Conservation (phyloP, 2,797 vertebrate genomes). For the Siniperca scherzeri region DNA sequence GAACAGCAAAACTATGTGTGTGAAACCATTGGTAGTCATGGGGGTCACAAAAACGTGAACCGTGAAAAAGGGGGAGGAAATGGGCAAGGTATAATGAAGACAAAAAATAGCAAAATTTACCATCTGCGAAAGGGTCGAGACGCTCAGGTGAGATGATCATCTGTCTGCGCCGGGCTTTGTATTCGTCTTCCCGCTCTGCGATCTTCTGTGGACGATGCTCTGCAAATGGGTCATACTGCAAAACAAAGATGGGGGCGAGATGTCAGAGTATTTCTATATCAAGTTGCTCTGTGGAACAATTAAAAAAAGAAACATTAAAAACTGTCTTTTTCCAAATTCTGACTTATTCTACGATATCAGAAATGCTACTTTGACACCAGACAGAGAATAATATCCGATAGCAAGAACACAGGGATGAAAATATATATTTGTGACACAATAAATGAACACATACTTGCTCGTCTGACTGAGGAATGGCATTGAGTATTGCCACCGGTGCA, state of each 20-base stretch:
- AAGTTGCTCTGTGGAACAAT: background rate
- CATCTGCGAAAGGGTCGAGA: constrained; percentile 99
- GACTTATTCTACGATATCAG: background rate
- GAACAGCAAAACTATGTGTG: constrained; percentile 71
- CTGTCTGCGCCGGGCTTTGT: constrained; percentile 96
- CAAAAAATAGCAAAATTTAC: constrained; percentile 88
- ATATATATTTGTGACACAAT: background rate
- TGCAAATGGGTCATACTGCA: constrained; percentile 97
- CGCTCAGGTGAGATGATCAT: constrained; percentile 99
- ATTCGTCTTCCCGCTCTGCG: constrained; percentile 97
- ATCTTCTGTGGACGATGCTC: constrained; percentile 98
- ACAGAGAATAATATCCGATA: background rate
- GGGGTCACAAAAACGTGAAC: constrained; percentile 62
- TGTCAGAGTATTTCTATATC: background rate
- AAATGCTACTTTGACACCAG: background rate
- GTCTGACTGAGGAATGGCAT: constrained; percentile 97
- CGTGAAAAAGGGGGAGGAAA: constrained; percentile 51
- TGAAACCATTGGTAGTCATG: constrained; percentile 64
- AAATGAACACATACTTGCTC: constrained; percentile 88
- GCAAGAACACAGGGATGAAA: background rate
- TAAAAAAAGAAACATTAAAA: background rate
- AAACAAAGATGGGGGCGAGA: background rate
- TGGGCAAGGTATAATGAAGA: constrained; percentile 57
- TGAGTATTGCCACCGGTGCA: constrained; percentile 96
- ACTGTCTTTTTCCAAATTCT: too few species aligned